These are phyloP conservation scores for Pinna nobilis DNA, from an alignment of 1,140 invertebrate genomes.

Conservation along the genomic window DNA sequence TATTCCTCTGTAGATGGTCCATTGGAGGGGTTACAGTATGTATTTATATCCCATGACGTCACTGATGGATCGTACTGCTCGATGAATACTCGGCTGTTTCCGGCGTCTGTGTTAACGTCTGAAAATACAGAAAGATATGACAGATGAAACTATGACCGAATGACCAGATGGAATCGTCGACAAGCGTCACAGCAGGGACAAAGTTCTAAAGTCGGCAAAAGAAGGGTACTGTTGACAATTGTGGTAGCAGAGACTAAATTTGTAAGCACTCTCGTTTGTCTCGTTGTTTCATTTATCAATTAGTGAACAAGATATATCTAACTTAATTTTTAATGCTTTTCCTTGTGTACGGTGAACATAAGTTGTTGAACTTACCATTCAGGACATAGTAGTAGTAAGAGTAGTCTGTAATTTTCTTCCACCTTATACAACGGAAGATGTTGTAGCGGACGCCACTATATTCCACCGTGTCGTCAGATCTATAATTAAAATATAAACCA, in stretches of 20 bases:
- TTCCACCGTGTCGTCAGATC: constrained; percentile 8
- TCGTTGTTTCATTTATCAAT: no score
- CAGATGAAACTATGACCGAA: no score
- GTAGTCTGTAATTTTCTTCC: constrained; percentile 18
- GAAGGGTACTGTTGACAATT: no score
- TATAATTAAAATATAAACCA: constrained; percentile 1
- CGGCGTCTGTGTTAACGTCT: constrained; percentile 32
- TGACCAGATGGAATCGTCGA: no score
- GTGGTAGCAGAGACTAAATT: no score
- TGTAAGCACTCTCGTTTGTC: no score
- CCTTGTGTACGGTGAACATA: no score
- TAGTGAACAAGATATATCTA: no score
- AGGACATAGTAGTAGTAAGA: constrained; percentile 15
- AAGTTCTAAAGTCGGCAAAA: no score
- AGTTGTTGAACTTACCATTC: constrained; percentile 1
- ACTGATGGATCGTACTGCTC: constrained; percentile 10
- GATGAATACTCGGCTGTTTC: constrained; percentile 3
- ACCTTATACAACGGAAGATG: constrained; percentile 7
- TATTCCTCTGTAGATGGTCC: constrained; percentile 24
- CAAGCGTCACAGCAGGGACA: no score
- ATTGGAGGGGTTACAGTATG: constrained; percentile 10
- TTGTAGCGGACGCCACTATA: constrained; percentile 6
- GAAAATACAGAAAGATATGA: constrained; percentile 3
- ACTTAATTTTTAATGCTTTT: no score
- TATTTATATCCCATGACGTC: background rate